Conservation (phyloP, 2,888 invertebrate species). For the Noctuana brunneofusca region DNA sequence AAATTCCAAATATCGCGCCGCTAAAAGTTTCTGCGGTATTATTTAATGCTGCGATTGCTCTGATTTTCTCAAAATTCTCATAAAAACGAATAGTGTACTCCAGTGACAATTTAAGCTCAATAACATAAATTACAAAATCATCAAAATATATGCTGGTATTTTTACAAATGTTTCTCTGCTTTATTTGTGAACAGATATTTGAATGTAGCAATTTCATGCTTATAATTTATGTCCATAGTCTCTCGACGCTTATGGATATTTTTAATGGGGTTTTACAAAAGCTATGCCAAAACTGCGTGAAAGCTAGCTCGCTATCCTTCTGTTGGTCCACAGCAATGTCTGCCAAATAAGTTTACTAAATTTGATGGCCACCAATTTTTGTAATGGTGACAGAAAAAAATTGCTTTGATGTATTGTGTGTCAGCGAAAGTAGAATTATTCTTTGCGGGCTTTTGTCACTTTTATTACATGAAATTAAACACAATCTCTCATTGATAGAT, state of each 20-base stretch:
- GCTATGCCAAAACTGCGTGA: slow-evolving; percentile 33
- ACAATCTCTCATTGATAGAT: no score
- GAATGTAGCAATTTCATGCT: slow-evolving; percentile 20
- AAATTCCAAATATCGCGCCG: slow-evolving; percentile 38
- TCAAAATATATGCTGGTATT: slow-evolving; percentile 11
- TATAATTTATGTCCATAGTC: slow-evolving; percentile 31
- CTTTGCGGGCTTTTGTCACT: neutral
- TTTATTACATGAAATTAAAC: neutral
- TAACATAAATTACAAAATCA: slow-evolving; percentile 16
- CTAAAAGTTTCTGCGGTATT: slow-evolving; percentile 14
- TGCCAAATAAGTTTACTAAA: slow-evolving; percentile 32
- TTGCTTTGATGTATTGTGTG: slow-evolving; percentile 10
- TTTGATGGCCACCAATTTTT: slow-evolving; percentile 25
- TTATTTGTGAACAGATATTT: slow-evolving; percentile 22
- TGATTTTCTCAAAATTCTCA: neutral
- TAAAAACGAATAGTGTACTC: neutral
- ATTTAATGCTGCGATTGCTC: slow-evolving; percentile 2
- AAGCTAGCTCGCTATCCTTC: slow-evolving; percentile 27
- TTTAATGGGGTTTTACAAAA: slow-evolving; percentile 29
- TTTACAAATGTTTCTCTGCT: slow-evolving; percentile 9
- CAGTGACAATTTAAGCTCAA: slow-evolving; percentile 16
- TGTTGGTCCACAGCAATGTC: slow-evolving; percentile 28
- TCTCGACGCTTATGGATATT: slow-evolving; percentile 27
- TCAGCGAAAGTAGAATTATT: neutral
- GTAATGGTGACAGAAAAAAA: slow-evolving; percentile 28